phyloP scores from a whole-genome alignment of 23 tunicate genomes.

The Ascidia mentula region DNA sequence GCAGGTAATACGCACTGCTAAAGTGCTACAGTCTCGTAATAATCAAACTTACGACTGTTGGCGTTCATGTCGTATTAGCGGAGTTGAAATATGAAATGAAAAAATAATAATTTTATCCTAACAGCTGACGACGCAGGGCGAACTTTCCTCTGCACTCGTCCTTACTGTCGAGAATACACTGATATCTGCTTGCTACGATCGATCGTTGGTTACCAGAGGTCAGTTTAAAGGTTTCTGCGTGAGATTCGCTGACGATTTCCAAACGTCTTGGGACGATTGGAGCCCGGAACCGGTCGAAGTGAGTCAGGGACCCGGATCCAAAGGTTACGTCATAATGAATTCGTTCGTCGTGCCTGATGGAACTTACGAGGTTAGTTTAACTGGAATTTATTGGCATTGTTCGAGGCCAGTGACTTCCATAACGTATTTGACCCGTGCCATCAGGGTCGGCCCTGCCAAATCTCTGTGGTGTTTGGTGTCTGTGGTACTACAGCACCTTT shows the following conservation, averaged over 20 bases:
- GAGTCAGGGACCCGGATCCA: neutral
- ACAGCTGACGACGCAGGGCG: conserved; percentile 57
- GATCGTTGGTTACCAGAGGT: conserved; percentile 67
- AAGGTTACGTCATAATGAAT: conserved; percentile 42
- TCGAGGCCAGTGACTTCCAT: no score
- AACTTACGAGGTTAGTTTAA: conserved; percentile 79
- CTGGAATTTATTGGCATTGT: no score
- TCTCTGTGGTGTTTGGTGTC: no score
- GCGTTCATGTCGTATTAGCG: no score
- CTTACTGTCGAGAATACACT: conserved; percentile 67
- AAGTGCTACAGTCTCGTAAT: no score
- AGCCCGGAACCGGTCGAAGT: conserved; percentile 3
- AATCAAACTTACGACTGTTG: no score
- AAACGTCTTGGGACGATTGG: conserved; percentile 90
- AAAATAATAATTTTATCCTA: neutral
- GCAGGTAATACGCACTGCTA: no score
- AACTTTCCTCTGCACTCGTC: conserved; percentile 74
- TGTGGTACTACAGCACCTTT: no score
- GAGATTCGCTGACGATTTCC: conserved; percentile 89
- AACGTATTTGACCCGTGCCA: no score
- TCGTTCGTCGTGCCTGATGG: conserved; percentile 91
- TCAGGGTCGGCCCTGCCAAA: no score
- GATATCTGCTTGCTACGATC: conserved; percentile 70
- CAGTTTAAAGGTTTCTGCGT: conserved; percentile 80
- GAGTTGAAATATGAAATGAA: no score